Conservation (phyloP, 1,140 invertebrate genomes). For the Heliconius congener region DNA sequence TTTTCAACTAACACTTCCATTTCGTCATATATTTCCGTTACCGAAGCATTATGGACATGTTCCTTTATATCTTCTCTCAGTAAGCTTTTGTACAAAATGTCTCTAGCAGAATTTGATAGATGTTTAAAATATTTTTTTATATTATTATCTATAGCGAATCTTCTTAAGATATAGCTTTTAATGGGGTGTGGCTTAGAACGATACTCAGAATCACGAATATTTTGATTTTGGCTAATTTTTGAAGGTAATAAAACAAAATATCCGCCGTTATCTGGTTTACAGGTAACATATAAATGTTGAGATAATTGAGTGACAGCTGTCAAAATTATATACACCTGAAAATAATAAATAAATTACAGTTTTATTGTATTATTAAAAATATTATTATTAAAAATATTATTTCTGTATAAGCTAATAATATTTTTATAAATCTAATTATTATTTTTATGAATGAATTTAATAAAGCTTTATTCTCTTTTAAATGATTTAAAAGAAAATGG, state of each 20-base stretch:
- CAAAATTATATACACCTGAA: background rate
- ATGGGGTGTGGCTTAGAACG: background rate
- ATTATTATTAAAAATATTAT: too few relatives aligned
- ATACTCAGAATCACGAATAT: background rate
- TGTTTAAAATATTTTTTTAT: slow-evolving; percentile 12
- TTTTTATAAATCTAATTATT: too few relatives aligned
- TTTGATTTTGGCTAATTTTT: background rate
- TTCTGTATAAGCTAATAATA: too few relatives aligned
- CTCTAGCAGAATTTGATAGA: slow-evolving; percentile 6
- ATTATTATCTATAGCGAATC: background rate
- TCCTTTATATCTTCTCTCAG: slow-evolving; percentile 22
- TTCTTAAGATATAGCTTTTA: background rate
- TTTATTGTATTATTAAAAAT: too few relatives aligned
- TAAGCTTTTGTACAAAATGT: slow-evolving; percentile 27
- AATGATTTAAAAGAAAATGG: too few relatives aligned
- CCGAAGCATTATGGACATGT: background rate
- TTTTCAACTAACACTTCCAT: slow-evolving; percentile 47
- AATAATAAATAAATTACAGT: too few relatives aligned
- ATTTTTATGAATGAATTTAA: too few relatives aligned
- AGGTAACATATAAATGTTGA: background rate
- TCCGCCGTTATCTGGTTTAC: background rate
- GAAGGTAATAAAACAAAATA: background rate
- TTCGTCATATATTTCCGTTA: slow-evolving; percentile 25
- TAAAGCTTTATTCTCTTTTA: too few relatives aligned
- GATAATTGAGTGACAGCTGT: background rate